phyloP scores from a whole-genome alignment of 2,113 vertebrate species.

The Carollia perspicillata region DNA sequence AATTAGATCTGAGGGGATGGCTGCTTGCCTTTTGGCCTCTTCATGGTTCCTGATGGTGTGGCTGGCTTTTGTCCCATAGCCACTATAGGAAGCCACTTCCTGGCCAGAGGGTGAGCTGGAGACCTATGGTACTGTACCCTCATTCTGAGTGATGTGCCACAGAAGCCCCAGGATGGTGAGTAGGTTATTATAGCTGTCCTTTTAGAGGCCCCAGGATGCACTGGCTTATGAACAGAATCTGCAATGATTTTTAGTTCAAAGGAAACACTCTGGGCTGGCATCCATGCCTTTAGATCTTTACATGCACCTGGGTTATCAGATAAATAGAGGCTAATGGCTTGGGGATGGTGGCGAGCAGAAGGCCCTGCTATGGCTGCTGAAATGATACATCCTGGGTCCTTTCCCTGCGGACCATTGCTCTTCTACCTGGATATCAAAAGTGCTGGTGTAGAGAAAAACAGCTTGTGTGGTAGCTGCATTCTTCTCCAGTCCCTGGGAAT shows the following conservation, averaged over 20 bases:
- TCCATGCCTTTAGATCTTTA: background rate
- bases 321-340: background rate
- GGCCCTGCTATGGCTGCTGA: background rate
- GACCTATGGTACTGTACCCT: background rate
- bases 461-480: background rate
- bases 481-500: background rate
- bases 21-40: constrained; percentile 59
- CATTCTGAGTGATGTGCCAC: background rate
- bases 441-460: constrained; percentile 28
- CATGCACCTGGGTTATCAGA: background rate
- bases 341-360: background rate
- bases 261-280: background rate
- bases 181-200: constrained; percentile 46
- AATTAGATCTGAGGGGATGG: constrained; percentile 12
- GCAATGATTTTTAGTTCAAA: constrained; percentile 53
- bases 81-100: constrained; percentile 45
- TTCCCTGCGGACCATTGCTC: constrained; percentile 24
- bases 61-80: constrained; percentile 55
- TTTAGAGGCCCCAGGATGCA: constrained; percentile 18
- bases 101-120: constrained; percentile 44
- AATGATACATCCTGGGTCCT: background rate
- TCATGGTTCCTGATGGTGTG: constrained; percentile 38
- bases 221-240: constrained; percentile 28
- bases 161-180: background rate
- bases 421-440: constrained; percentile 28